Base-by-base conservation (phyloP, 2,888 invertebrate species). In the Tipula confusa region DNA sequence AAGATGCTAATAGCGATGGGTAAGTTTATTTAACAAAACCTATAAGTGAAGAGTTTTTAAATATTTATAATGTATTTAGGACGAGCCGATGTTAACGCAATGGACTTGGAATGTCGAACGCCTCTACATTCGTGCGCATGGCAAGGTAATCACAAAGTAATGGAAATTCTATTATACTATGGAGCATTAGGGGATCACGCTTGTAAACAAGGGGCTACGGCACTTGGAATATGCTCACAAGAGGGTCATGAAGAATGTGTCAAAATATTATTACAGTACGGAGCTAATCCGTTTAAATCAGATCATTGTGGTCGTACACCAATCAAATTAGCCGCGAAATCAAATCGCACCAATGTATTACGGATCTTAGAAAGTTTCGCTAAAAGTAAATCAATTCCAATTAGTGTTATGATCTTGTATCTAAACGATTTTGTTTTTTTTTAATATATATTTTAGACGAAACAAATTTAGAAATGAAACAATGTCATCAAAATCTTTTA, bases 161-260 rank as follows among this genome's bases (percentile, higher is more conserved):
- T 98, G 85, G 92, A 94, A 84, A 90, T 97, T 48, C 90, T 97
- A 13, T 91, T 98, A 80, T 93, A 94, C 86, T 93, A 93, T 86
- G 96, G 96, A 4, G 97, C 98, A 0, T 89, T 92, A 84, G 95
- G 97, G 18, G 94, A 97, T 89, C 97, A 97, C 86, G 95, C 96
- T 0, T 98, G 98, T 88, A 96, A 97, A 87, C 98, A 98, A 90
- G 98, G 98, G 28, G 98, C 98, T 82, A 98, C 98, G 13, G 97
- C 98, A 7, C 91, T 98, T 85, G 95, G 97, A 86, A 98, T 98
- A 84, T 98, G 98, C 0, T 96, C 98, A 0, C 98, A 98, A 89
- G 98, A 98, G 89, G 98, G 98, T 0, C 98, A 98, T 87, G 96
- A 97, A 86, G 94, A 95, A 85, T 98, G 98, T 87, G 98, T 98